phyloP scores from a whole-genome alignment of 1,140 invertebrate species.

The Calephelis nemesis region DNA sequence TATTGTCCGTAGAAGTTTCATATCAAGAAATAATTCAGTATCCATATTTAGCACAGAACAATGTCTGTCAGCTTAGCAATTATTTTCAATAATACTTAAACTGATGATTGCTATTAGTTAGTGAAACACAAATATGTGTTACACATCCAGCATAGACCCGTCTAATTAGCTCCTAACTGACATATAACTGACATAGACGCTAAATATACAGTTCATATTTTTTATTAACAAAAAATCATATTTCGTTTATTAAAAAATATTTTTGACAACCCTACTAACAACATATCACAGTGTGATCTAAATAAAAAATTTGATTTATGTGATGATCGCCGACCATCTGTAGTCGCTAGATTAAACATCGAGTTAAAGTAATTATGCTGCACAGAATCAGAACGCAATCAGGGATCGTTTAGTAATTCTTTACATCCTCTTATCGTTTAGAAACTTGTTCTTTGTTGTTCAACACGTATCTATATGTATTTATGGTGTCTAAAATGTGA shows the following conservation, averaged over 20 bases:
- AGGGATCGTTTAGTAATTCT: constrained; percentile 9
- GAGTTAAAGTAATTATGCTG: constrained; percentile 1
- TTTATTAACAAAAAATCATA: too few species aligned
- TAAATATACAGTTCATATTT: not conserved
- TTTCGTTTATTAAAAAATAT: not conserved
- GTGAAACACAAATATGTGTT: too few species aligned
- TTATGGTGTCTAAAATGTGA: too few species aligned
- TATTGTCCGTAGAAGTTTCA: too few species aligned
- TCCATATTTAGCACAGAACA: too few species aligned
- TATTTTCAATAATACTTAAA: too few species aligned
- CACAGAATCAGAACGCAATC: constrained; percentile 7
- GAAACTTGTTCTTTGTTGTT: constrained; percentile 14
- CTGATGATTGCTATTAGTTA: too few species aligned
- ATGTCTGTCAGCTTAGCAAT: too few species aligned
- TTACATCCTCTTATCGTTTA: not conserved
- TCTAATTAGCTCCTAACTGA: not conserved
- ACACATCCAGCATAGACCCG: too few species aligned
- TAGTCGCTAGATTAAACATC: constrained; percentile 9
- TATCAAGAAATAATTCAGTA: too few species aligned
- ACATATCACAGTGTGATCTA: constrained; percentile 8
- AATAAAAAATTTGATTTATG: constrained; percentile 15
- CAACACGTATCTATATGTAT: too few species aligned
- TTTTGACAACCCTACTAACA: not conserved
- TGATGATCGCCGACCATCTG: constrained; percentile 3
- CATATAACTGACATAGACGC: not conserved